These are phyloP conservation scores for Bubo blakistoni DNA, from an alignment of 2,113 vertebrate genomes.

Conservation along the genomic window DNA sequence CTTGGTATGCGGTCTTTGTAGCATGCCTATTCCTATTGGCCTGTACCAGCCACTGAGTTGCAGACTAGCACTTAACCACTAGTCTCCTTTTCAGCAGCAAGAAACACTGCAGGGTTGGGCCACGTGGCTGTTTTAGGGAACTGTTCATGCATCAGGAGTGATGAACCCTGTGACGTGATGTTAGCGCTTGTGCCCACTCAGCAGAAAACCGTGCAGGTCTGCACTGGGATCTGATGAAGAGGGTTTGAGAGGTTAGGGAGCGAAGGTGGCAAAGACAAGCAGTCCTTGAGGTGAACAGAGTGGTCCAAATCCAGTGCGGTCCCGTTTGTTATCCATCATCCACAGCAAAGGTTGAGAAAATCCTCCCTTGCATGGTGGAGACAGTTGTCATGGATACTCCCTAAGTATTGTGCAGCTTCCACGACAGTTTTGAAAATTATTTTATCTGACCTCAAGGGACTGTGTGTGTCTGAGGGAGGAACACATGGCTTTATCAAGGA, in stretches of 20 bases:
- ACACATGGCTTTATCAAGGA: neutral
- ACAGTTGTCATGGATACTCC: neutral
- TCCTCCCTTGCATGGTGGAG: neutral
- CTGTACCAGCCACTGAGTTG: neutral
- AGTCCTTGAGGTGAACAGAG: neutral
- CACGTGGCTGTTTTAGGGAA: neutral
- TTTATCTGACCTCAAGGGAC: neutral
- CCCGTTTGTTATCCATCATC: neutral
- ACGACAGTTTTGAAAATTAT: fast-evolving
- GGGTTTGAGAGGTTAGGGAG: neutral
- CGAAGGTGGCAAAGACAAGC: fast-evolving
- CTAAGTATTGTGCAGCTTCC: neutral
- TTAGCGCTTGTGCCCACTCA: neutral
- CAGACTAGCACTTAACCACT: neutral
- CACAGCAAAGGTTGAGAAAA: neutral
- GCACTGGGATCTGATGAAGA: neutral
- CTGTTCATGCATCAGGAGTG: neutral
- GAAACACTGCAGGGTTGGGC: neutral
- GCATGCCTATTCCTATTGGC: neutral
- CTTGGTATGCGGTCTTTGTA: neutral
- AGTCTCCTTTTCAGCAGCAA: neutral
- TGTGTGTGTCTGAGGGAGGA: neutral
- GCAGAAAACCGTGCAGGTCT: neutral
- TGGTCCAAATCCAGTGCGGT: neutral
- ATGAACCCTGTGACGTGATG: neutral